Evolutionary conservation across 2,113 vertebrate genomes (phyloP).

Genomic region (Aleadryas rufinucha): DNA sequence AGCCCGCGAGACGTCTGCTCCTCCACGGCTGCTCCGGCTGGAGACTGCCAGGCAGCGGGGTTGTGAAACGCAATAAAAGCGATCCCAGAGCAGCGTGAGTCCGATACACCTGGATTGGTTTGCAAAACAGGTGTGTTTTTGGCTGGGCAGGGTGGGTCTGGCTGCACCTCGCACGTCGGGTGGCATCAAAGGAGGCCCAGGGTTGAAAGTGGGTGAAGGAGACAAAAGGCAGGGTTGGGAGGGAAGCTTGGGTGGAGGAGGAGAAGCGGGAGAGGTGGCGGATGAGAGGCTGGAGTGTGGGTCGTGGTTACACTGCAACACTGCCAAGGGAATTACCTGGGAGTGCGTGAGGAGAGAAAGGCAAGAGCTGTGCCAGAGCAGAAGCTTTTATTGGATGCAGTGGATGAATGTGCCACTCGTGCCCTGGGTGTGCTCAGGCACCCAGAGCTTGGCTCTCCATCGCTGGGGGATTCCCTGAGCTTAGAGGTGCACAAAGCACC

Average conservation of each 20-base stretch:
- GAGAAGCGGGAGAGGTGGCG: constrained; percentile 32
- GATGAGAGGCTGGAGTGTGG: constrained; percentile 35
- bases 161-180: neutral
- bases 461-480: neutral
- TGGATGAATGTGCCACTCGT: rapidly evolving
- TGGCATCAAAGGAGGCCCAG: constrained; percentile 57
- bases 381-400: neutral
- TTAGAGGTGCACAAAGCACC: neutral
- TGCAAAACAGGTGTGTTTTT: constrained; percentile 39
- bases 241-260: constrained; percentile 55
- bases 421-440: neutral
- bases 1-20: neutral
- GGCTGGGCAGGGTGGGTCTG: constrained; percentile 47
- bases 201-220: constrained; percentile 60
- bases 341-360: neutral
- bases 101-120: neutral
- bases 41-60: neutral
- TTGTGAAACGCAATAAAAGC: neutral
- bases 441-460: neutral
- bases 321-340: neutral
- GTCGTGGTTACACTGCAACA: neutral
- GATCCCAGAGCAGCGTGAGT: neutral
- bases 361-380: neutral
- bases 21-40: neutral
- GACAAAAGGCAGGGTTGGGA: constrained; percentile 64